Base-by-base conservation (phyloP, 2,888 invertebrate species). In the Nomada hirtipes region DNA sequence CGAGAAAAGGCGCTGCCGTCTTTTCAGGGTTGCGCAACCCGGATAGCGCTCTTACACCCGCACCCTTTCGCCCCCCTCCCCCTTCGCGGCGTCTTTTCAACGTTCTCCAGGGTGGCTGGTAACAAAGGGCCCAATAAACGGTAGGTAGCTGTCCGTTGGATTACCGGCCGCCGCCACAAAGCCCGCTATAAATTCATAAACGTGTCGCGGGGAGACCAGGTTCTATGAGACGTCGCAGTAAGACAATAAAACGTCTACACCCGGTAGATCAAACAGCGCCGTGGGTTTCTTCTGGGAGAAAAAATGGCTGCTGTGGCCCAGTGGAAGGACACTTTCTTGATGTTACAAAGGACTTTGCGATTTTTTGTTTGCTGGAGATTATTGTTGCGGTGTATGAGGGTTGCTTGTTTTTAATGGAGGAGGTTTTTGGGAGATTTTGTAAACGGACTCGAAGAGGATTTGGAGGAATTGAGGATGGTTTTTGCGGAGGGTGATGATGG, bases 151-250 rank as follows among this genome's bases (percentile, higher is more conserved):
- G 89, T 75, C 85, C 89, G 88, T 81, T 81, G 86, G 87, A 89
- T 89, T 90, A 89, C 83, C 83, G 69, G 84, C 57, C 68, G 72
- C 69, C 75, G 70, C 80, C 83, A 89, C 88, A 89, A 90, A 90
- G 79, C 85, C 83, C 84, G 85, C 88, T 84, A 90, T 92, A 92
- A 92, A 92, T 92, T 92, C 91, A 92, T 91, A 93, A 92, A 92
- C 90, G 89, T 90, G 91, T 90, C 89, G 89, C 88, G 84, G 84
- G 82, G 11, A 67, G 76, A n/a, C 50, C 23, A 52, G 73, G 67
- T 50, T 81, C 69, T 7, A 76, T 82, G 80, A 88, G 86, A 79
- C 82, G 87, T 87, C 88, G 90, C 90, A 90, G 91, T 91, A 89
- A 91, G 88, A 91, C 88, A 88, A 89, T 91, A 90, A 91, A 91